Conservation (phyloP, 64 coral and sea anemone species). For the Cladopsammia gracilis region DNA sequence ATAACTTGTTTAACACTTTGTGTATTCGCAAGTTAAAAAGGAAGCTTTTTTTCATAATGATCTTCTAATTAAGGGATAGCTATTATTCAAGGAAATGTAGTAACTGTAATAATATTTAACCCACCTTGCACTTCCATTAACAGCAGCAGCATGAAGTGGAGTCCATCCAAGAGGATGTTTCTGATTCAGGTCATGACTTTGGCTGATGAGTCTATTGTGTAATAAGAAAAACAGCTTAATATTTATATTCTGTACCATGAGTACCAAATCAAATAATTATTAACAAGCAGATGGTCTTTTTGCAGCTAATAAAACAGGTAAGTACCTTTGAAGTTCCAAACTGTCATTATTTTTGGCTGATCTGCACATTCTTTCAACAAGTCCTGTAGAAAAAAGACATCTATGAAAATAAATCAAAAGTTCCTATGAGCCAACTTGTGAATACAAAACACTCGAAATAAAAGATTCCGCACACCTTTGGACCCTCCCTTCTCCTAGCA, state of each 20-base stretch:
- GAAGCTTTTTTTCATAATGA: too few species aligned
- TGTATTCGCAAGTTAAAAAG: too few species aligned
- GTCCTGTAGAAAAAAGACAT: conserved; percentile 23
- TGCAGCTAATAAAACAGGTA: background rate
- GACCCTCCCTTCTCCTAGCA: too few species aligned
- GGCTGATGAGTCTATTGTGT: conserved; percentile 57
- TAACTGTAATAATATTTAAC: background rate
- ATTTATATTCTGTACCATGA: background rate
- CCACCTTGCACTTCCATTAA: conserved; percentile 90
- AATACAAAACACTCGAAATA: too few species aligned
- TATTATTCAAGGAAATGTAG: background rate
- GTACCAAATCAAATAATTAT: background rate
- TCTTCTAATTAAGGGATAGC: too few species aligned
- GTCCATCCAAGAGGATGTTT: conserved; percentile 92
- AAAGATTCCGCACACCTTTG: too few species aligned
- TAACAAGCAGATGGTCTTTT: background rate
- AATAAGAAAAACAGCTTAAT: background rate
- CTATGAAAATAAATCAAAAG: background rate
- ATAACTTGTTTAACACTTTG: too few species aligned
- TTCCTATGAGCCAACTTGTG: too few species aligned
- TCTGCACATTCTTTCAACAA: conserved; percentile 71
- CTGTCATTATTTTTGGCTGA: conserved; percentile 74
- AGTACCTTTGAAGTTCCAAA: conserved; percentile 74
- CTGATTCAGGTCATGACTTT: conserved; percentile 86
- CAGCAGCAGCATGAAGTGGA: conserved; percentile 87